Base-by-base conservation (phyloP, 1,140 invertebrate genomes). In the Drosophila trapezifrons region DNA sequence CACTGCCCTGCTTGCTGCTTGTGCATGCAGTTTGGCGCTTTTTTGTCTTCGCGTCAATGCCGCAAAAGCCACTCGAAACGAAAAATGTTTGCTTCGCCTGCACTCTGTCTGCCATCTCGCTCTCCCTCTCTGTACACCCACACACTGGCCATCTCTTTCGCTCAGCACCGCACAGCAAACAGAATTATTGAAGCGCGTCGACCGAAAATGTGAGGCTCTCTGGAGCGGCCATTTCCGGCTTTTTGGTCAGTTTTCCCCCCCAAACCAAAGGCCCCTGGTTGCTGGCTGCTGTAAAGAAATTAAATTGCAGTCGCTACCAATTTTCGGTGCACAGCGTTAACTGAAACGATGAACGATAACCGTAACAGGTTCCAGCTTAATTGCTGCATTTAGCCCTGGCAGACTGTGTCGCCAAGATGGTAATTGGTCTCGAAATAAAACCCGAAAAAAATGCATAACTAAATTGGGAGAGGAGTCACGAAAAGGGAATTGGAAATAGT, bases 61-160 rank as follows among this genome's bases (percentile, higher is more conserved):
- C 84, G 74, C 84, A 89, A 84, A 89, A 89, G 85, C 85, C 84
- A 89, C 84, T 89, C 80, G 63, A 75, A 85, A 90, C 80, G 63
- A 78, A 85, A 90, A 70, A 87, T 87, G 79, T 75, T 82, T 65
- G 78, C 82, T 47, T 57, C 46, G 38, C 46, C 45, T 25, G 52
- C 45, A 59, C 55, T 45, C 54, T 57, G 56, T 58, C 25, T 58
- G 59, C 27, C 52, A n/a, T 58, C 42, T 49, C 13, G n/a, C 15
- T 27, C 9, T 27, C 18, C 15, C 13, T 27, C 12, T 25, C 8
- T n/a, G 17, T 45, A 18, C 51, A 25, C 62, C 62, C 65, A 45
- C 65, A 42, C 9, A 45, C n/a, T 42, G 9, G 8, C 4, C 27
- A 1, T 54, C 47, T 52, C 46, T 52, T 40, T 64, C 46, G 58